Evolutionary conservation across 2,888 invertebrate species (phyloP).

Genomic region (Ophioninae sp.): DNA sequence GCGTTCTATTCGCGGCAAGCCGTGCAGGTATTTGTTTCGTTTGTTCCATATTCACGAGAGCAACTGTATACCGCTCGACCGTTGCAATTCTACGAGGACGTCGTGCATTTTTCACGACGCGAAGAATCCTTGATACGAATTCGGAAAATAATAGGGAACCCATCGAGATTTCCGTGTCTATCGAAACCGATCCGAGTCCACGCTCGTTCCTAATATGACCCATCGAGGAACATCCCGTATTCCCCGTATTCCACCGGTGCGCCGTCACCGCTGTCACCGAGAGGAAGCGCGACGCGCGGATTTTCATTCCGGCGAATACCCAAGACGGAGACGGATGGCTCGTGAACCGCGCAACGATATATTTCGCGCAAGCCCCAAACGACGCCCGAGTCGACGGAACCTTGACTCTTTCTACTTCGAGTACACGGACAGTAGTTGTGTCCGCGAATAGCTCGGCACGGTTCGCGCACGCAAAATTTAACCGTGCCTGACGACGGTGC

Average conservation of each 20-base stretch:
- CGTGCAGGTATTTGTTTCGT: too few species aligned
- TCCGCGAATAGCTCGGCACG: neutral
- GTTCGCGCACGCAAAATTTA: slow-evolving; percentile 4
- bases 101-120: neutral
- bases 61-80: too few species aligned
- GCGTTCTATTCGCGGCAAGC: too few species aligned
- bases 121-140: neutral
- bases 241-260: neutral
- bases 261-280: too few species aligned
- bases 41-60: too few species aligned
- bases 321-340: slow-evolving; percentile 29
- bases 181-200: neutral
- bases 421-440: slow-evolving; percentile 21
- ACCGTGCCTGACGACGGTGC: neutral
- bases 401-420: slow-evolving; percentile 26
- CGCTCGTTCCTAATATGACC: neutral
- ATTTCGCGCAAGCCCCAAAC: slow-evolving; percentile 2
- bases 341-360: slow-evolving; percentile 5
- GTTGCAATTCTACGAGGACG: neutral
- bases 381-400: slow-evolving; percentile 15
- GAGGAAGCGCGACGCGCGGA: neutral
- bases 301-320: slow-evolving; percentile 29
- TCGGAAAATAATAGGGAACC: neutral
- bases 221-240: slow-evolving; percentile 1
- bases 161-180: neutral